These are phyloP conservation scores for Megalops atlanticus DNA, from an alignment of 2,113 vertebrate genomes.

Conservation along the genomic window DNA sequence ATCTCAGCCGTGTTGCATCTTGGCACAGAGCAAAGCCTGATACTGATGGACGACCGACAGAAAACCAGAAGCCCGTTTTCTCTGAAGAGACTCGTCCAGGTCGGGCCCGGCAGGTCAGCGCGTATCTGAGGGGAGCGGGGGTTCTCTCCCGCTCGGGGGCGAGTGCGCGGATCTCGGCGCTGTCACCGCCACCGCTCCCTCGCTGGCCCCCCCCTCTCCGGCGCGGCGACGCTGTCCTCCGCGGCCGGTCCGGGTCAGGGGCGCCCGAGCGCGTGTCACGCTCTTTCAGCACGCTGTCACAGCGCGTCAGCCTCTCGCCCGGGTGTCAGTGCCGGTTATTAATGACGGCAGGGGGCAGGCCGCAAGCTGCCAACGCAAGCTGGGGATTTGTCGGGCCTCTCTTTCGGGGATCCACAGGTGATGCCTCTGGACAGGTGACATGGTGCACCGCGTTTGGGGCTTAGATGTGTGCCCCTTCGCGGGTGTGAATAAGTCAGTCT, in stretches of 20 bases:
- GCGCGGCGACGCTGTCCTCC: conserved; percentile 15
- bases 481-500: no score
- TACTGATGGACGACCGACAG: no score
- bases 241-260: conserved; percentile 46
- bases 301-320: conserved; percentile 43
- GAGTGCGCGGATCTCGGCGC: no score
- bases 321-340: conserved; percentile 26
- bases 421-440: background rate
- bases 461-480: no score
- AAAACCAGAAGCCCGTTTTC: no score
- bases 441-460: no score
- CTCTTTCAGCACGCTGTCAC: conserved; percentile 53
- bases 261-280: conserved; percentile 36
- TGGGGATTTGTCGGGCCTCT: conserved; percentile 42
- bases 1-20: no score
- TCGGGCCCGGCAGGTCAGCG: background rate
- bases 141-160: no score
- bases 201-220: background rate
- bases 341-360: conserved; percentile 35
- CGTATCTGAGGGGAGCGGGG: no score
- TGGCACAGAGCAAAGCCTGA: no score
- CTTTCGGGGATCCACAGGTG: conserved; percentile 19
- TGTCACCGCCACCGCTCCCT: conserved; percentile 16
- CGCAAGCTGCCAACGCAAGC: conserved; percentile 36
- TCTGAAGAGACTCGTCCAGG: background rate